Percentiles rank a stretch among this genome's conserved stretches.
phyloP scores from a whole-genome alignment of 2,888 invertebrate genomes.

The Apodemia mormo region DNA sequence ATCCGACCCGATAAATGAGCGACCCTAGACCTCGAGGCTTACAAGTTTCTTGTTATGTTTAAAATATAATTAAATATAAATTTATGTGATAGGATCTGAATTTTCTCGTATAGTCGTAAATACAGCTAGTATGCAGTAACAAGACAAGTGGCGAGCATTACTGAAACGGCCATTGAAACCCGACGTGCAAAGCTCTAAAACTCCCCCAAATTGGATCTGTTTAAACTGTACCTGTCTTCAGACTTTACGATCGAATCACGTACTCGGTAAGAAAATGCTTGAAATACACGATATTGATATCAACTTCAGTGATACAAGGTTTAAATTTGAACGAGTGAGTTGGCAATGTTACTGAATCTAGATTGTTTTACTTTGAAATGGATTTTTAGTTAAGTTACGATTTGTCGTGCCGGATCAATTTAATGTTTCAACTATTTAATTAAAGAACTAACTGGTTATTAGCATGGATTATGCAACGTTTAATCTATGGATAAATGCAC shows the following conservation, averaged over 20 bases:
- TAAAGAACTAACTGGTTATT: too few species aligned
- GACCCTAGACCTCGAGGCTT: too few species aligned
- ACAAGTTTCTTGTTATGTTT: too few species aligned
- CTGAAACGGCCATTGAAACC: conserved; percentile 27
- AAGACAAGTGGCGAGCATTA: conserved; percentile 14
- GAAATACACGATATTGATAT: conserved; percentile 6
- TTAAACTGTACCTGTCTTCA: conserved; percentile 35
- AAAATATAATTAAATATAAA: too few species aligned
- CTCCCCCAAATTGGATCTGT: conserved; percentile 38
- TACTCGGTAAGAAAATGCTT: not conserved
- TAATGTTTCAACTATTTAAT: too few species aligned
- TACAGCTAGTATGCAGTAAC: not conserved
- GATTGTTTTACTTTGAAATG: conserved; percentile 17
- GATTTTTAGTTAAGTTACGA: not conserved
- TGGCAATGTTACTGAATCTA: conserved; percentile 18
- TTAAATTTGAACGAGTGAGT: not conserved
- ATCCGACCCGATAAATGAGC: too few species aligned
- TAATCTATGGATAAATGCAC: too few species aligned
- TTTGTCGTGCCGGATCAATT: conserved; percentile 1
- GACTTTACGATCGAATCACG: conserved; percentile 29
- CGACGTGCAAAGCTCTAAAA: conserved; percentile 35
- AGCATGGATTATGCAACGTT: too few species aligned
- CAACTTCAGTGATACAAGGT: not conserved
- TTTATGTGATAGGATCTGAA: too few species aligned
- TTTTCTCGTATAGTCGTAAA: not conserved